Percentiles rank a stretch among this genome's conserved stretches.
These are phyloP conservation scores for Cynaeus angustus DNA, from an alignment of 2,888 invertebrate species.

Conservation along the genomic window DNA sequence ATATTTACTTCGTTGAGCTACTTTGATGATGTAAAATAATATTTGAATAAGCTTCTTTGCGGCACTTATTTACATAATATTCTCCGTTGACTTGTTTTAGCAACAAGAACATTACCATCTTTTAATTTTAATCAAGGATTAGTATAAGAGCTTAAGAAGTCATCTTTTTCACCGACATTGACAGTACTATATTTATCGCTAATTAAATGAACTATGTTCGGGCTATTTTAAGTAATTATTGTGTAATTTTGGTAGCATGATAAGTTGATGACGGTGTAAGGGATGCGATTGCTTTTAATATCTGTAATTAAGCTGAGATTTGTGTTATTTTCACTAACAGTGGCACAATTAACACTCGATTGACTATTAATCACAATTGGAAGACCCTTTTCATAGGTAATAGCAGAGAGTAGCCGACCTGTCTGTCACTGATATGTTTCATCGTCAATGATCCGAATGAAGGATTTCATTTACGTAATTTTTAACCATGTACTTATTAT, in stretches of 20 bases:
- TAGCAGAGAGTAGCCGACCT: background rate
- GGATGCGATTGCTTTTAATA: constrained; percentile 66
- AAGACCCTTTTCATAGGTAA: constrained; percentile 22
- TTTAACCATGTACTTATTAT: too few relatives aligned
- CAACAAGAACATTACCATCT: constrained; percentile 48
- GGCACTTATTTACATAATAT: constrained; percentile 63
- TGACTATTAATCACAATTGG: constrained; percentile 47
- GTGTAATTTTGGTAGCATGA: constrained; percentile 66
- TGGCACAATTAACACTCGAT: constrained; percentile 62
- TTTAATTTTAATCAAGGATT: constrained; percentile 40
- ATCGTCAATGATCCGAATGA: too few relatives aligned
- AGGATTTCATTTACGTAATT: too few relatives aligned
- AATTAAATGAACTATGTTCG: constrained; percentile 41
- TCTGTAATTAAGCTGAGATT: constrained; percentile 66
- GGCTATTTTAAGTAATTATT: constrained; percentile 60
- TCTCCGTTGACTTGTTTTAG: constrained; percentile 47
- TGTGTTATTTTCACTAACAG: constrained; percentile 66
- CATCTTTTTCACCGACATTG: constrained; percentile 35
- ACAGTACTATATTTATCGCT: constrained; percentile 45
- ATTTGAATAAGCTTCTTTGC: constrained; percentile 66
- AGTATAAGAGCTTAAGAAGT: constrained; percentile 11
- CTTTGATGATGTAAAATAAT: constrained; percentile 64
- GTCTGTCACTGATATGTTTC: background rate
- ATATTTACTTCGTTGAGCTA: constrained; percentile 65
- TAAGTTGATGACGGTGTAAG: constrained; percentile 62